phyloP scores from a whole-genome alignment of 2,888 invertebrate genomes.

The Acleris laterana region DNA sequence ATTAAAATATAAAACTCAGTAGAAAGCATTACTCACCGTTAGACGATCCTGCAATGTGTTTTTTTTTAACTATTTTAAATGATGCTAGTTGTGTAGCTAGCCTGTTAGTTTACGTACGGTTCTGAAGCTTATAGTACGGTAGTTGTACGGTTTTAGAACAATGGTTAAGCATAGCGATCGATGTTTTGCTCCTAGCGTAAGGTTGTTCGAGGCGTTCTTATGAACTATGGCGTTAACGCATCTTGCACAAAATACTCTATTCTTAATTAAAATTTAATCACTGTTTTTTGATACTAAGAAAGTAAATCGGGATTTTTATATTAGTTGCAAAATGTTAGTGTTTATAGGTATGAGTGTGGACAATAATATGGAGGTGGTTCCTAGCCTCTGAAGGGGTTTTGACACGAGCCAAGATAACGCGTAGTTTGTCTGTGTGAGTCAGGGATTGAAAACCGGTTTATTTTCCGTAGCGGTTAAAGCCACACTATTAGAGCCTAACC shows the following conservation, averaged over 20 bases:
- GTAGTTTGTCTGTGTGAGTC: neutral
- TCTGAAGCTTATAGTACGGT: slow-evolving; percentile 75
- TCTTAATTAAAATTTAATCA: slow-evolving; percentile 64
- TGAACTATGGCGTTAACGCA: slow-evolving; percentile 44
- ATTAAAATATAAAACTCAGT: slow-evolving; percentile 58
- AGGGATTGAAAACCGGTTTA: too few relatives aligned
- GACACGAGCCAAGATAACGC: neutral
- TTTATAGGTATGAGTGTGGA: slow-evolving; percentile 74
- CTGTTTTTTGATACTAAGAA: slow-evolving; percentile 69
- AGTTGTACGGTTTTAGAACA: slow-evolving; percentile 66
- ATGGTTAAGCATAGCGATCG: slow-evolving; percentile 64
- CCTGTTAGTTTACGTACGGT: slow-evolving; percentile 64
- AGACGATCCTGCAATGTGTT: slow-evolving; percentile 72
- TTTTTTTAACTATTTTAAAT: slow-evolving; percentile 76
- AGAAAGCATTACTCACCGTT: slow-evolving; percentile 69
- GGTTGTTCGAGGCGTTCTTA: slow-evolving; percentile 30
- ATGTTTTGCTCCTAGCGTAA: slow-evolving; percentile 53
- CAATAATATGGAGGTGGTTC: slow-evolving; percentile 72
- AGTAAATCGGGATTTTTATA: slow-evolving; percentile 55
- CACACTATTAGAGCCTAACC: too few relatives aligned
- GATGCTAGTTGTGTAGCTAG: slow-evolving; percentile 75
- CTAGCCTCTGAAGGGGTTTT: slow-evolving; percentile 7
- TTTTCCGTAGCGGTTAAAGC: too few relatives aligned
- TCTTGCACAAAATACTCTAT: slow-evolving; percentile 77
- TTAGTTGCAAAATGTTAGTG: slow-evolving; percentile 74